These are phyloP conservation scores for Euzophera pinguis DNA, from an alignment of 2,888 invertebrate genomes.

Conservation along the genomic window DNA sequence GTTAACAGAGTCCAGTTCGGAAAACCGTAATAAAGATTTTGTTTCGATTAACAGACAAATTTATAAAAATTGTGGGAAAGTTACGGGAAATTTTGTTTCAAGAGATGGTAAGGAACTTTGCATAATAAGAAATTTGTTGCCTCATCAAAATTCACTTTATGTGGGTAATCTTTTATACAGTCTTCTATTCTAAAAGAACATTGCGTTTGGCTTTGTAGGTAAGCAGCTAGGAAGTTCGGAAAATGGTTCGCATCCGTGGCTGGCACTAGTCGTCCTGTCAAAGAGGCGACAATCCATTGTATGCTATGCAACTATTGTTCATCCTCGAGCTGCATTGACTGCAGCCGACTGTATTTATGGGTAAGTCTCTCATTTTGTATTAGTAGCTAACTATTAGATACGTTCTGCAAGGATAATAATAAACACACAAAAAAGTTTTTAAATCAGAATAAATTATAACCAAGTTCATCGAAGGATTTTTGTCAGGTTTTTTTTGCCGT, in stretches of 20 bases:
- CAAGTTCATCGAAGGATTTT: too few relatives aligned
- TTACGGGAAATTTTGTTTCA: conserved; percentile 18
- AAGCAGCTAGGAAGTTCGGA: conserved; percentile 39
- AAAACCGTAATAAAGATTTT: conserved; percentile 34
- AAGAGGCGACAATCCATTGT: conserved; percentile 47
- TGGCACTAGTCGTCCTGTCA: conserved; percentile 51
- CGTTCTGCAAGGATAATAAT: too few relatives aligned
- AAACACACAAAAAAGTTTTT: too few relatives aligned
- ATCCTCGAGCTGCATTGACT: conserved; percentile 59
- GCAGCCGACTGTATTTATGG: conserved; percentile 60
- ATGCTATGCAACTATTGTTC: conserved; percentile 64
- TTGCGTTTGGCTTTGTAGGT: conserved; percentile 34
- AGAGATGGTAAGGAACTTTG: conserved; percentile 18
- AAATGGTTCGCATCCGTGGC: conserved; percentile 58
- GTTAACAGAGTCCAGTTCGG: conserved; percentile 27
- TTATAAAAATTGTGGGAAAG: conserved; percentile 50
- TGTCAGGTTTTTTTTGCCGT: too few relatives aligned
- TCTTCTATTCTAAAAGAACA: too few relatives aligned
- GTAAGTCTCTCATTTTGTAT: conserved; percentile 28
- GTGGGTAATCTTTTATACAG: too few relatives aligned
- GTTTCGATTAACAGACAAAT: conserved; percentile 34
- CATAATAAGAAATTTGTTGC: too few relatives aligned
- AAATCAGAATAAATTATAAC: too few relatives aligned
- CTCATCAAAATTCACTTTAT: too few relatives aligned
- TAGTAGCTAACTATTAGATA: not conserved